Conservation (phyloP, 2,888 invertebrate genomes). For the Colletes collaris region DNA sequence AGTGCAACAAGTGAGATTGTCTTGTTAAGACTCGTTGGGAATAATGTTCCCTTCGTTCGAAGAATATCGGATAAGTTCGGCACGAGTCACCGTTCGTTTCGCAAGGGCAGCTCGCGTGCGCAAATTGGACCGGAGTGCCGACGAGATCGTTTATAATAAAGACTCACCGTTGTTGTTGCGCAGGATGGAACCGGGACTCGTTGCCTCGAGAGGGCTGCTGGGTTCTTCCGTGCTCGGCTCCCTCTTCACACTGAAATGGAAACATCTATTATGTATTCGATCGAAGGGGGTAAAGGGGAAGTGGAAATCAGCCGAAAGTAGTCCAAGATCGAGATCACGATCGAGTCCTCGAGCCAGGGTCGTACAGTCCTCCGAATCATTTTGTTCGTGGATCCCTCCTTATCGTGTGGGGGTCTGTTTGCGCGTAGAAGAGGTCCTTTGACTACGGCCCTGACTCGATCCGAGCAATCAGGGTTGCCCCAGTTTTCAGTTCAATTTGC, state of each 20-base stretch:
- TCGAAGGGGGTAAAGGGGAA: conserved; percentile 18
- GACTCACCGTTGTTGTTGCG: conserved; percentile 82
- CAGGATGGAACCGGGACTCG: conserved; percentile 81
- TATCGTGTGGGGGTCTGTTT: conserved; percentile 44
- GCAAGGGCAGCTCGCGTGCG: conserved; percentile 4
- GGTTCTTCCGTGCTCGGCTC: conserved; percentile 81
- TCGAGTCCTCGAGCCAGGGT: conserved; percentile 32
- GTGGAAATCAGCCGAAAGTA: conserved; percentile 57
- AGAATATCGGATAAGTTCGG: conserved; percentile 3
- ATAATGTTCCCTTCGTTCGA: background rate
- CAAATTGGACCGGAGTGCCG: conserved; percentile 38
- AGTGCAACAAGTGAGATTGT: too few species aligned
- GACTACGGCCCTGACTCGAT: conserved; percentile 64
- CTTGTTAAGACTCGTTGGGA: too few species aligned
- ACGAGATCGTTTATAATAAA: conserved; percentile 52
- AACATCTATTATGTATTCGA: conserved; percentile 77
- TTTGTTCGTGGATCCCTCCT: conserved; percentile 40
- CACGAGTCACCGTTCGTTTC: conserved; percentile 8
- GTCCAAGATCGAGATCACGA: conserved; percentile 60
- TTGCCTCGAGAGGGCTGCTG: conserved; percentile 81
- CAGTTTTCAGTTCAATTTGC: conserved; percentile 68
- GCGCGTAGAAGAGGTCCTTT: conserved; percentile 49
- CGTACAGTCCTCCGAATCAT: conserved; percentile 26
- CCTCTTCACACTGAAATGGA: conserved; percentile 80
- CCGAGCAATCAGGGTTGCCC: conserved; percentile 70